phyloP scores from a whole-genome alignment of 2,888 invertebrate species.

The Sarcophaga subvicina region DNA sequence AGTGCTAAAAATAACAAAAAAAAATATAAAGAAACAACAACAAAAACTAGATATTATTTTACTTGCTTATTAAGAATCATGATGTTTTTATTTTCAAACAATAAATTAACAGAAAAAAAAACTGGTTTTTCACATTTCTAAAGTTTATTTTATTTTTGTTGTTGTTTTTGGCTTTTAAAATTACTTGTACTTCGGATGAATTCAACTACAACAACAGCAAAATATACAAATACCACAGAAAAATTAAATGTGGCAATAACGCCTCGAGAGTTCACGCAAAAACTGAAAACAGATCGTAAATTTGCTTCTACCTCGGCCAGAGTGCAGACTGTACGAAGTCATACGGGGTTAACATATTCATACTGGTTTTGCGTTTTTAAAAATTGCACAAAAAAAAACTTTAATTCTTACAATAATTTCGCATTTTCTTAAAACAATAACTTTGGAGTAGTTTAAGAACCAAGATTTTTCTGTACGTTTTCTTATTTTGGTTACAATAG shows the following conservation, averaged over 20 bases:
- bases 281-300: too few relatives aligned
- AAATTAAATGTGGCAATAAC: not conserved
- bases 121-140: constrained; percentile 33
- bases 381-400: too few relatives aligned
- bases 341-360: too few relatives aligned
- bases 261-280: not conserved
- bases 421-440: too few relatives aligned
- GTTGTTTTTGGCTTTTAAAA: not conserved
- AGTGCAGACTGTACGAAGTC: too few relatives aligned
- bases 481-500: too few relatives aligned
- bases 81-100: constrained; percentile 14
- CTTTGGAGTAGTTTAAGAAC: too few relatives aligned
- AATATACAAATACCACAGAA: not conserved
- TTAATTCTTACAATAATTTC: too few relatives aligned
- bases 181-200: not conserved
- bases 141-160: not conserved
- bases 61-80: constrained; percentile 17
- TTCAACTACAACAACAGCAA: constrained; percentile 11
- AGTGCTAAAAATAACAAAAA: constrained; percentile 48
- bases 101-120: constrained; percentile 16
- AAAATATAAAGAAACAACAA: not conserved
- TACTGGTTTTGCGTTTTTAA: too few relatives aligned
- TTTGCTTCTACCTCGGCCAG: too few relatives aligned
- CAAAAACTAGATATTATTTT: constrained; percentile 17
- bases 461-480: too few relatives aligned